Percentiles rank a stretch among this genome's conserved stretches.
Conservation (phyloP, 2,797 vertebrate genomes). For the Sparidentex hasta region DNA sequence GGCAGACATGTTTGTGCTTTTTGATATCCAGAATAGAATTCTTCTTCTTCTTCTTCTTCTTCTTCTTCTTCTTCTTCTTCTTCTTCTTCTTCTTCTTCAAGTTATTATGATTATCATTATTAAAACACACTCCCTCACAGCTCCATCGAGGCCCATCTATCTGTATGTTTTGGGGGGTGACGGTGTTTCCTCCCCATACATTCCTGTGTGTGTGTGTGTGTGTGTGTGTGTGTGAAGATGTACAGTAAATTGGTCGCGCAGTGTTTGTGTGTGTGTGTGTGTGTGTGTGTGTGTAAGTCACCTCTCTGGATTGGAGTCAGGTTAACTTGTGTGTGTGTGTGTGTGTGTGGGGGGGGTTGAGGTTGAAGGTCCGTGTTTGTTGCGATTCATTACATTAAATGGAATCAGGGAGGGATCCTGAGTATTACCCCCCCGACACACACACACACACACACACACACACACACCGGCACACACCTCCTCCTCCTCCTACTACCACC, state of each 20-base stretch:
- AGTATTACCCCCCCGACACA: slow-evolving; percentile 56
- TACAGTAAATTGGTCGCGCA: slow-evolving; percentile 35
- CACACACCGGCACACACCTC: slow-evolving; percentile 21
- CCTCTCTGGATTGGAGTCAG: slow-evolving; percentile 68
- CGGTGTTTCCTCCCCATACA: background rate
- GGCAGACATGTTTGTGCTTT: background rate
- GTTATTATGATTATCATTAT: background rate
- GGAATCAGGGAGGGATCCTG: slow-evolving; percentile 76
- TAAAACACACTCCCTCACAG: background rate
- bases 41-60: background rate
- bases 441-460: slow-evolving; percentile 27
- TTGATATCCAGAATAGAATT: background rate
- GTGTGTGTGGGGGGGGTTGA: slow-evolving; percentile 28
- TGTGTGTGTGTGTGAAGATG: slow-evolving; percentile 14
- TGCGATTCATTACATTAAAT: slow-evolving; percentile 82
- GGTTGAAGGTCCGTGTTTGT: slow-evolving; percentile 79
- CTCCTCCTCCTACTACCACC: slow-evolving; percentile 46
- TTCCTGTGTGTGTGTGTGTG: background rate
- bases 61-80: no score
- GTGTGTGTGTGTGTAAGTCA: slow-evolving; percentile 28
- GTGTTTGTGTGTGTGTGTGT: background rate
- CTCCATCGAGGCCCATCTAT: background rate
- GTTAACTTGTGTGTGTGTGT: slow-evolving; percentile 57
- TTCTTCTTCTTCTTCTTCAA: background rate
- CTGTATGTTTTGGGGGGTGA: background rate